phyloP scores from a whole-genome alignment of 1,140 invertebrate genomes.

The Aphidius gifuensis region DNA sequence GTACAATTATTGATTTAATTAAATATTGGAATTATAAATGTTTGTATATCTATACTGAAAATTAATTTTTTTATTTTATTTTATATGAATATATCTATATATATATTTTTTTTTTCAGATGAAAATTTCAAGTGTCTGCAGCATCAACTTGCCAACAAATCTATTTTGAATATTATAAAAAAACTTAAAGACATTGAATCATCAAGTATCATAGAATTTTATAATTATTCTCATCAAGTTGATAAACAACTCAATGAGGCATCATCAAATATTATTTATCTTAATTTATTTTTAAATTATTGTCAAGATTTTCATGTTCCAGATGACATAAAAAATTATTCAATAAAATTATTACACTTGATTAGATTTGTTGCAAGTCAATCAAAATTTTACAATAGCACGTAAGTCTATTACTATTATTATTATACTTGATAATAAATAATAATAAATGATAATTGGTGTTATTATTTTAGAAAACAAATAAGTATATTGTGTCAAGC shows the following conservation, averaged over 20 bases:
- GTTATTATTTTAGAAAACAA: constrained; percentile 49
- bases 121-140: constrained; percentile 73
- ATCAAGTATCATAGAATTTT: constrained; percentile 72
- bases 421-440: not conserved
- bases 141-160: constrained; percentile 70
- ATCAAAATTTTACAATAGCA: constrained; percentile 74
- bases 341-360: constrained; percentile 71
- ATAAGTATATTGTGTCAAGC: constrained; percentile 73
- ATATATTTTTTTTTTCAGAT: constrained; percentile 59
- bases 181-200: constrained; percentile 73
- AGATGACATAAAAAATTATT: constrained; percentile 57
- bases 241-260: constrained; percentile 64
- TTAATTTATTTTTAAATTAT: constrained; percentile 70
- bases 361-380: constrained; percentile 80
- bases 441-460: no score
- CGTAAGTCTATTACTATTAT: constrained; percentile 20
- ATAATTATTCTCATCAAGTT: constrained; percentile 58
- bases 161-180: constrained; percentile 68
- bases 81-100: constrained; percentile 10
- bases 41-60: constrained; percentile 46
- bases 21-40: constrained; percentile 81
- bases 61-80: constrained; percentile 9
- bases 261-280: constrained; percentile 74
- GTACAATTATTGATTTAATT: constrained; percentile 75
- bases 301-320: constrained; percentile 61